Evolutionary conservation across 2,888 invertebrate genomes (phyloP), one percentile per base, ranked within the genome.

Genomic region (Perizoma flavofasciatum): DNA sequence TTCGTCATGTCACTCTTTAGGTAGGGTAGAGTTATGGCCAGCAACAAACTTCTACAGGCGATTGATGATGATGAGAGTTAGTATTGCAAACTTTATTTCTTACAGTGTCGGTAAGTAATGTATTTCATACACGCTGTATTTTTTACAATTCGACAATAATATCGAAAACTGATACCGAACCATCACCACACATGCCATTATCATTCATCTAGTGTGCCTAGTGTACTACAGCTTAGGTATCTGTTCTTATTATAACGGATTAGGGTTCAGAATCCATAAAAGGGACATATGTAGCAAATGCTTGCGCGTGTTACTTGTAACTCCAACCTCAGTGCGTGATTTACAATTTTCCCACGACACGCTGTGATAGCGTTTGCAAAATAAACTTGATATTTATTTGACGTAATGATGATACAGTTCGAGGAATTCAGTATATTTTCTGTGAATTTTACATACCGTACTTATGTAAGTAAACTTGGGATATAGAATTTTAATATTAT

Each of bases 261-360:
- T 61, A 66, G 45, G 57, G 64, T 52, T 40, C 43, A 60, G 34
- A 53, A 49, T 55, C 46, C 6, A 8, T 22, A 37, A 22, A 22
- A 22, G 22, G 3, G 10, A 9, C 40, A 10, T 44, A 35, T 37
- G 40, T 6, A 44, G 43, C 50, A 59, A 44, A 49, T 52, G 35
- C 47, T 59, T 59, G 63, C 51, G 58, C 60, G 56, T 60, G 56
- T 55, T 52, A 54, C 44, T 50, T 49, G 52, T 47, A 59, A 61
- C 43, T 69, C 63, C 67, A 69, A 70, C 66, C 64, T 67, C 63
- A 68, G 72, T 73, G 72, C 72, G 72, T 77, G 77, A 78, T 78
- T 78, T 77, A 79, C 77, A 69, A 77, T 73, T 70, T 79, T 80
- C 80, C 77, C 80, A 80, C 79, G 79, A 63, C 60, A 58, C 66